Evolutionary conservation across 2,888 invertebrate species (phyloP).

Genomic region (Muscina levida): DNA sequence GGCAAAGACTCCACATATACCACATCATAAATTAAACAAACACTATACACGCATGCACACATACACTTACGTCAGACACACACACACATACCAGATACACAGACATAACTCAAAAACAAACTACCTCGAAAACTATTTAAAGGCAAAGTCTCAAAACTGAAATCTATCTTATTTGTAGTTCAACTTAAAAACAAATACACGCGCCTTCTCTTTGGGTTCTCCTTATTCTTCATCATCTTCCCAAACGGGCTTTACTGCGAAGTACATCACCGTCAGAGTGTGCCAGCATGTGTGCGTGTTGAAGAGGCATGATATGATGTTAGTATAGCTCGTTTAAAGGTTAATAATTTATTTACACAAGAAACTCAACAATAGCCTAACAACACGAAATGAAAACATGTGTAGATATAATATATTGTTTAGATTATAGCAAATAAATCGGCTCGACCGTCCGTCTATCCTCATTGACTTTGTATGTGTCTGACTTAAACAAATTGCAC

Average conservation of each 20-base stretch:
- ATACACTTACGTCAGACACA: too few species aligned
- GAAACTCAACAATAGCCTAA: too few species aligned
- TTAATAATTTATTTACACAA: conserved; percentile 8
- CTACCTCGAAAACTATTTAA: not conserved
- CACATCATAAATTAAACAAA: conserved; percentile 24
- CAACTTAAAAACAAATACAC: too few species aligned
- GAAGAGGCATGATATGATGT: too few species aligned
- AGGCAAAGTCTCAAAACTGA: not conserved
- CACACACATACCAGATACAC: not conserved
- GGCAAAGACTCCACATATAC: not conserved
- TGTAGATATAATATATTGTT: conserved; percentile 8
- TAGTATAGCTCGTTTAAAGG: too few species aligned
- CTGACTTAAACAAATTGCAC: conserved; percentile 6
- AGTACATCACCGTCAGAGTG: not conserved
- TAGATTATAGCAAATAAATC: conserved; percentile 14
- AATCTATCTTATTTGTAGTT: not conserved
- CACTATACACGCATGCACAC: too few species aligned
- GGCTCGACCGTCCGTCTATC: not conserved
- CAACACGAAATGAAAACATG: not conserved
- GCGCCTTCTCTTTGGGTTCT: too few species aligned
- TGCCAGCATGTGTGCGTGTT: too few species aligned
- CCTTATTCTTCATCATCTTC: not conserved
- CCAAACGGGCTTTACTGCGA: not conserved
- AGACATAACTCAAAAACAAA: not conserved
- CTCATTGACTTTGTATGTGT: not conserved